phyloP scores from a whole-genome alignment of 2,113 vertebrate genomes.

The Daubentonia madagascariensis region DNA sequence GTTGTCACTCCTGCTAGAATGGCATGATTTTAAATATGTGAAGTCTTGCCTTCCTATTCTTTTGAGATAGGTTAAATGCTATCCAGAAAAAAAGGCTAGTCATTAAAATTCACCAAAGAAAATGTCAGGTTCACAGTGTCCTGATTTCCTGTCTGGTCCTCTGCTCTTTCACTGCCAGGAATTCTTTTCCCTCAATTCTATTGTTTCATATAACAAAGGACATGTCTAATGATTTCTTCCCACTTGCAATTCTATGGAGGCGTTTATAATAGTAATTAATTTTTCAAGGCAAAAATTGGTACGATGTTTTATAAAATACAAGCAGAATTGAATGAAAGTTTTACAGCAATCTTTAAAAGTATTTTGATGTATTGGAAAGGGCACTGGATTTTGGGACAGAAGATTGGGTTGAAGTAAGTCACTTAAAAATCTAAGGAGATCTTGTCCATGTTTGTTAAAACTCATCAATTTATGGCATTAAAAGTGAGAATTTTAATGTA shows the following conservation, averaged over 20 bases:
- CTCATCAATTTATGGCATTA: neutral
- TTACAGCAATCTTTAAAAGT: neutral
- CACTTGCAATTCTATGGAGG: neutral
- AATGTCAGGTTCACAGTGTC: neutral
- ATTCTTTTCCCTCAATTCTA: neutral
- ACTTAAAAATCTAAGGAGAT: neutral
- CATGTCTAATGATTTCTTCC: neutral
- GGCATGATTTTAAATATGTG: neutral
- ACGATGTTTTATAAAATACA: neutral
- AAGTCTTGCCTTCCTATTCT: neutral
- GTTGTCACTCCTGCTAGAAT: neutral
- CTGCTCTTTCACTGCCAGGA: neutral
- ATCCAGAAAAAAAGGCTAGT: neutral
- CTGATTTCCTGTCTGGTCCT: neutral
- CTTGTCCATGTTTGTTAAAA: neutral
- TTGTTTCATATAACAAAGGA: constrained; percentile 56
- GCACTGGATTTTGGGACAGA: neutral
- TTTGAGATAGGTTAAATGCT: neutral
- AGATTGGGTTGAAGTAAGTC: neutral
- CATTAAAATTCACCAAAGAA: constrained; percentile 46
- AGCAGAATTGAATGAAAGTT: neutral
- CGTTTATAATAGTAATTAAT: constrained; percentile 58
- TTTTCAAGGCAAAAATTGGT: constrained; percentile 48
- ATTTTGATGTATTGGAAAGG: neutral
- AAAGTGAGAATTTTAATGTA: neutral